A percentile compares a stretch with the other conserved stretches of the same genome.
Conservation (phyloP, 1,140 invertebrate genomes). For the Geopemphigus sp. region DNA sequence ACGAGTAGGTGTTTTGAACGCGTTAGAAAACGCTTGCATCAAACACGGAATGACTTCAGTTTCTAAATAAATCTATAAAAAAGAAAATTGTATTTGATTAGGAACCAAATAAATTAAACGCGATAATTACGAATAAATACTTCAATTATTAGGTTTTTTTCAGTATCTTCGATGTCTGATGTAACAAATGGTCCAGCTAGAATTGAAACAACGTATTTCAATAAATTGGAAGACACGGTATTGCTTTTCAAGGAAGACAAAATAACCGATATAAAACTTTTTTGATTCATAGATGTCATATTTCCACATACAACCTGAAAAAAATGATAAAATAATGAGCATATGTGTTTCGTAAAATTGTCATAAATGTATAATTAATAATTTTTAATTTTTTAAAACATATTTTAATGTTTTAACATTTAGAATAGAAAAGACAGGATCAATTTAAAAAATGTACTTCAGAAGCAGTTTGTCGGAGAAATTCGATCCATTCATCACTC, state of each 20-base stretch:
- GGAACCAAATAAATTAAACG: not conserved
- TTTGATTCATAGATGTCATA: constrained; percentile 33
- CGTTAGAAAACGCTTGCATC: constrained; percentile 38
- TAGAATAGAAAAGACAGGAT: no score
- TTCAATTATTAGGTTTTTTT: constrained; percentile 8
- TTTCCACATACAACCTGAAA: constrained; percentile 41
- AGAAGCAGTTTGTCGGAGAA: constrained; percentile 38
- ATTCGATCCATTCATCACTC: constrained; percentile 45
- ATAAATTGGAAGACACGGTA: constrained; percentile 18
- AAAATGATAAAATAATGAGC: no score
- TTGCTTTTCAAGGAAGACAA: constrained; percentile 18
- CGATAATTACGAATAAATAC: constrained; percentile 1
- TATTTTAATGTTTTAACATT: no score
- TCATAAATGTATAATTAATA: no score
- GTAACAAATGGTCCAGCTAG: constrained; percentile 33
- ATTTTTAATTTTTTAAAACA: no score
- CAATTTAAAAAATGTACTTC: constrained; percentile 15
- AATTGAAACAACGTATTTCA: constrained; percentile 33
- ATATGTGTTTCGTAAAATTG: no score
- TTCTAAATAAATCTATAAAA: constrained; percentile 33
- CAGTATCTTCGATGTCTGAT: constrained; percentile 14
- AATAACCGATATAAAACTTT: constrained; percentile 37
- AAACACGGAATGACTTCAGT: constrained; percentile 31
- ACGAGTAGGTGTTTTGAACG: constrained; percentile 18
- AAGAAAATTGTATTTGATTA: not conserved